Base-by-base conservation (phyloP, 1,140 invertebrate genomes). In the Rhagoletis zephyria region DNA sequence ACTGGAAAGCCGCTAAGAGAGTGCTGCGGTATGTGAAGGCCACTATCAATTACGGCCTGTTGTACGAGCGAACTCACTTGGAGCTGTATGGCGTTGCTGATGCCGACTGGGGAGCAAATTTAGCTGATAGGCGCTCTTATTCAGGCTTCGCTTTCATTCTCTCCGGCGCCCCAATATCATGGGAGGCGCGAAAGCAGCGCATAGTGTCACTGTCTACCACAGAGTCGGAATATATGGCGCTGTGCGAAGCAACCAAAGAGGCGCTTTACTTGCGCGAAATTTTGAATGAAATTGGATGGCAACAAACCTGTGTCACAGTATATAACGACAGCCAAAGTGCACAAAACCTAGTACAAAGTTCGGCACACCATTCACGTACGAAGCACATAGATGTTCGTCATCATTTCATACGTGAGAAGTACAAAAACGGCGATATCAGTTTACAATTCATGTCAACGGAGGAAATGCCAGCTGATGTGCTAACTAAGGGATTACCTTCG, bases 151-250 rank as follows among this genome's bases (percentile, higher is more conserved):
- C 90, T 70, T 93, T 93, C 87, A 89, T 91, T 42, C 40, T 81
- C 7, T 56, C 85, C 9, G 85, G 85, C 10, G 60, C 59, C 5
- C 30, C 85, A 64, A 86, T 86, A 64, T 60, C 51, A 6, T 86
- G 85, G 85, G 61, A 85, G n/a, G 85, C 85, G 10, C 85, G 85
- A 14, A 86, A 86, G 59, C 85, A 63, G 60, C 12, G 19, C 3
- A 86, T 56, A 45, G 85, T 86, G 14, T 19, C 85, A 45, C 63
- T 86, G 3, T 86, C 85, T 10, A 86, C 56, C 19, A 86, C 60
- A 90, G 93, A 94, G 89, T 92, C 93, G 0, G 93, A 94, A 88
- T 93, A 93, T 85, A 90, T 94, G 88, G 63, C 51, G 48, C 6
- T 85, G 14, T 9, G 45, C 14, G 85, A 85, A 61, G 56, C 85